phyloP scores from a whole-genome alignment of 2,797 vertebrate species.

The Poecilia velifera region DNA sequence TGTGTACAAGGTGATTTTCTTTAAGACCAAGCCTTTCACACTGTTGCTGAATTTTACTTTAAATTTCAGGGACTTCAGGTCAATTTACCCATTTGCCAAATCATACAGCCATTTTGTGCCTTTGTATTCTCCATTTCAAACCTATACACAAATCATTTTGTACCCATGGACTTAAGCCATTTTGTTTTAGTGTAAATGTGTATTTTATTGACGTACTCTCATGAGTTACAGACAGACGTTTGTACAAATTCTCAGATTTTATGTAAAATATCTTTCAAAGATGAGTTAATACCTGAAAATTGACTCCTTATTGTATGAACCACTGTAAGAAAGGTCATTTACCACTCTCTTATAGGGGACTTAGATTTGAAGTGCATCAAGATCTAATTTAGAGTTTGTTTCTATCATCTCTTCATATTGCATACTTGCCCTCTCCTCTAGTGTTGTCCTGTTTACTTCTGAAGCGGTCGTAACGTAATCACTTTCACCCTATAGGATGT shows the following conservation, averaged over 20 bases:
- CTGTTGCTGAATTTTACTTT: slow-evolving; percentile 7
- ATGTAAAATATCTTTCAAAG: background rate
- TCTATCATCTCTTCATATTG: background rate
- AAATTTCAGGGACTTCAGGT: background rate
- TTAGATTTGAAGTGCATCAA: background rate
- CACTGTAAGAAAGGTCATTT: background rate
- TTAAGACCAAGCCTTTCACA: background rate
- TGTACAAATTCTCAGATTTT: background rate
- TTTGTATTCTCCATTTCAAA: background rate
- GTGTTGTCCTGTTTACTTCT: slow-evolving; percentile 20
- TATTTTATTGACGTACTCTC: background rate
- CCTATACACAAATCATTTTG: background rate
- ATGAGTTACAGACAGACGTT: background rate
- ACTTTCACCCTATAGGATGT: slow-evolving; percentile 28
- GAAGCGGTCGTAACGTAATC: slow-evolving; percentile 22
- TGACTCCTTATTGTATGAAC: background rate
- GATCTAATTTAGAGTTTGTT: slow-evolving; percentile 3
- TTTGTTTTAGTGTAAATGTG: background rate
- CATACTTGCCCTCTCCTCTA: slow-evolving; percentile 8
- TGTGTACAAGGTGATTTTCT: background rate
- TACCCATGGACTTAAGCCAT: background rate
- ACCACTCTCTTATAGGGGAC: slow-evolving; percentile 7
- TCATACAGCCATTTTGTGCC: background rate
- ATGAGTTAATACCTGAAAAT: background rate
- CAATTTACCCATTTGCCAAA: background rate